Evolutionary conservation across 2,888 invertebrate species (phyloP).

Genomic region (Acheta domesticus): DNA sequence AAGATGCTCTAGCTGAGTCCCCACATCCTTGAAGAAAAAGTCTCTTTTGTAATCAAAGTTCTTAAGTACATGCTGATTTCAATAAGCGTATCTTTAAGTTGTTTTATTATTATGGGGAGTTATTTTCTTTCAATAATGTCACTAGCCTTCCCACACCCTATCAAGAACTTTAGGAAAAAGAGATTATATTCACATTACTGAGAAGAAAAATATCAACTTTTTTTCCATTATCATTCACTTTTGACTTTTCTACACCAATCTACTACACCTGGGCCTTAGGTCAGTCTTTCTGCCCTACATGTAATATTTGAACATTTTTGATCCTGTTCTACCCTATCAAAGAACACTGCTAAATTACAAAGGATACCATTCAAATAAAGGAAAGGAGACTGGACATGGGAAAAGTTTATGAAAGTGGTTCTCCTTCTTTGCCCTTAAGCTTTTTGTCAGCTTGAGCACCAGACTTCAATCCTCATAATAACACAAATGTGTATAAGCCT

Average conservation of each 20-base stretch:
- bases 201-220: slow-evolving; percentile 2
- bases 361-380: too few species aligned
- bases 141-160: slow-evolving; percentile 18
- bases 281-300: slow-evolving; percentile 1
- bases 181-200: slow-evolving; percentile 9
- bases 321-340: too few species aligned
- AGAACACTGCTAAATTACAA: too few species aligned
- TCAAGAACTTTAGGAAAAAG: neutral
- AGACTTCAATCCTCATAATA: too few species aligned
- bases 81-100: neutral
- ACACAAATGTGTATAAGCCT: too few species aligned
- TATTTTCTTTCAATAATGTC: slow-evolving; percentile 8
- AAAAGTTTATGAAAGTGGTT: too few species aligned
- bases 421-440: too few species aligned
- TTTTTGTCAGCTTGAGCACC: too few species aligned
- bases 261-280: neutral
- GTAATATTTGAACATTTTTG: neutral
- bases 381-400: too few species aligned
- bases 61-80: slow-evolving; percentile 18
- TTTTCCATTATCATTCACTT: neutral
- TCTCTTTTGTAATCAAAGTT: neutral
- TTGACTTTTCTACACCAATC: neutral
- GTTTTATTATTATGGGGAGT: neutral
- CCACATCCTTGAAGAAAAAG: slow-evolving; percentile 1
- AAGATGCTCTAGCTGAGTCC: neutral